Conservation (phyloP, 2,888 invertebrate species). For the Siphlonurus alternatus region DNA sequence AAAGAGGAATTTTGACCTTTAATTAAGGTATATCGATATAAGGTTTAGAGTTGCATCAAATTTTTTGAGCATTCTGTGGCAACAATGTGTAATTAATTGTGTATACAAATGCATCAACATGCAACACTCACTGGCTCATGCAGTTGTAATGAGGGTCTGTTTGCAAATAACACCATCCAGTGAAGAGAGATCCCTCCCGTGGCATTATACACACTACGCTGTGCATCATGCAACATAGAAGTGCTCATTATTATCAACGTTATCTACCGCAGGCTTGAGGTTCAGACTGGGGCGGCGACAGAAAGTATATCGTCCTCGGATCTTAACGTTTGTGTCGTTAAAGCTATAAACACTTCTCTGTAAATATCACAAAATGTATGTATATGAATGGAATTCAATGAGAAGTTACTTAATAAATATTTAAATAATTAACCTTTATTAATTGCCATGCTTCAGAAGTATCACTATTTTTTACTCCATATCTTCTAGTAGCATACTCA, state of each 20-base stretch:
- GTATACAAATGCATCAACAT: too few species aligned
- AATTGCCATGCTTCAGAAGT: conserved; percentile 47
- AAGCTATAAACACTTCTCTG: conserved; percentile 55
- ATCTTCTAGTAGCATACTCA: conserved; percentile 49
- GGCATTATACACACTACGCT: conserved; percentile 15
- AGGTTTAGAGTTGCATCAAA: too few species aligned
- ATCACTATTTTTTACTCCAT: conserved; percentile 41
- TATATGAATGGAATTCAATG: neutral
- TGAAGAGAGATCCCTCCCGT: conserved; percentile 7
- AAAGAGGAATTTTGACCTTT: too few species aligned
- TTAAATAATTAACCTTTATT: conserved; percentile 28
- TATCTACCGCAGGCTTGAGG: conserved; percentile 40
- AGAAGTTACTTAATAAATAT: conserved; percentile 1
- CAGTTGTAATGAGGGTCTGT: conserved; percentile 12
- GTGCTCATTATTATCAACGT: neutral
- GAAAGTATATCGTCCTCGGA: conserved; percentile 59
- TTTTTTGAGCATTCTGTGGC: too few species aligned
- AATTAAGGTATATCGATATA: too few species aligned
- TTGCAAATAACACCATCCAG: conserved; percentile 11
- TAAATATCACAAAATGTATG: conserved; percentile 17
- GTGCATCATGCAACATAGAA: neutral
- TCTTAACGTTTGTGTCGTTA: conserved; percentile 34
- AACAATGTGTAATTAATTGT: too few species aligned
- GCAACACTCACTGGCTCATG: neutral
- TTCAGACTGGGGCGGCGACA: conserved; percentile 49